Conservation (phyloP, 1,140 invertebrate genomes). For the Philotrypesis tridentata region DNA sequence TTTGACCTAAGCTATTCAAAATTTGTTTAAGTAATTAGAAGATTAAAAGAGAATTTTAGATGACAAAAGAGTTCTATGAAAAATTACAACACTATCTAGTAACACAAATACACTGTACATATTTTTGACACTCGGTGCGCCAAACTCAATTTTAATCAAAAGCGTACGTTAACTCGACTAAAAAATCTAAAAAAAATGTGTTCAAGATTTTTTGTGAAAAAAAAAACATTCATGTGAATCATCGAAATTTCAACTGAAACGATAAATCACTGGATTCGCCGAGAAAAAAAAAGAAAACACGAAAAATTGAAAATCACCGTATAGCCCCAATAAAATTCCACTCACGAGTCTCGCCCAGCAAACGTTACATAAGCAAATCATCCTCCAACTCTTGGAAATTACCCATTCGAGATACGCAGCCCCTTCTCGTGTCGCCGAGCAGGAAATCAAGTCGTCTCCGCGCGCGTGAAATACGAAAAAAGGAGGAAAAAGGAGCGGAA, state of each 20-base stretch:
- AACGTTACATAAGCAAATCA: neutral
- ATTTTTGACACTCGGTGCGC: too few species aligned
- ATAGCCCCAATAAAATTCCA: neutral
- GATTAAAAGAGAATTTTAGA: too few species aligned
- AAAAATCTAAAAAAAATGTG: too few species aligned
- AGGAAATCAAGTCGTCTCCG: conserved; percentile 12
- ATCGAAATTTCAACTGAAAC: neutral
- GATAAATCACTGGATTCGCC: neutral
- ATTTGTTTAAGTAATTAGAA: too few species aligned
- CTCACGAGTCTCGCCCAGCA: neutral
- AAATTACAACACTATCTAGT: too few species aligned
- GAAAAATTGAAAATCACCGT: neutral
- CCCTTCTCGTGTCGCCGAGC: neutral
- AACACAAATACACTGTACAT: too few species aligned
- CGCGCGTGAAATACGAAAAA: conserved; percentile 29
- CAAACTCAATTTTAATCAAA: too few species aligned
- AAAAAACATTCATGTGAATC: neutral
- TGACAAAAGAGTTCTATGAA: too few species aligned
- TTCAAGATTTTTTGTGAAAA: too few species aligned
- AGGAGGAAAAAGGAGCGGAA: neutral
- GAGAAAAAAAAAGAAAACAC: neutral
- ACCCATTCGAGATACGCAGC: neutral
- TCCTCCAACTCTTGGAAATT: conserved; percentile 2
- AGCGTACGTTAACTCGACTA: too few species aligned
- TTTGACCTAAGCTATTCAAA: too few species aligned